phyloP scores from a whole-genome alignment of 2,888 invertebrate genomes.

The Scotopteryx bipunctaria region DNA sequence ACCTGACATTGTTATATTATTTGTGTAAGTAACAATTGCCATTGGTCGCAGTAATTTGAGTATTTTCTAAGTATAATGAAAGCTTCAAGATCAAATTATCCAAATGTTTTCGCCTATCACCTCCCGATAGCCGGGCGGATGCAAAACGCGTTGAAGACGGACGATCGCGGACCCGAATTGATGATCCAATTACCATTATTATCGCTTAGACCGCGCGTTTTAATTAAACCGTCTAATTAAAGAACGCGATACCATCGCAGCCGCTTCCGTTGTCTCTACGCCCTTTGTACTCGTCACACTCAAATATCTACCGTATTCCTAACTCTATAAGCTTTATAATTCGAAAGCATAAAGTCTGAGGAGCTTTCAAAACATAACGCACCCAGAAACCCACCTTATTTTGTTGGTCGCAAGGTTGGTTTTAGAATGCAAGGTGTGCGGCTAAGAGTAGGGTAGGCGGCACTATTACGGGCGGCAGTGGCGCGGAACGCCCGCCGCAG shows the following conservation, averaged over 20 bases:
- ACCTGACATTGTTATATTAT: too few relatives aligned
- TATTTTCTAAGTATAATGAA: too few relatives aligned
- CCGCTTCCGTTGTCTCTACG: constrained; percentile 66
- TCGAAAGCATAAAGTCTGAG: not conserved
- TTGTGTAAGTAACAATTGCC: too few relatives aligned
- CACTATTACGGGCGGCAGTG: constrained; percentile 66
- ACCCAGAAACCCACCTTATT: constrained; percentile 24
- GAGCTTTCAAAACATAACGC: constrained; percentile 9
- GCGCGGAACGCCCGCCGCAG: constrained; percentile 78
- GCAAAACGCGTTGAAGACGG: constrained; percentile 36
- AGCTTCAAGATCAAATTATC: too few relatives aligned
- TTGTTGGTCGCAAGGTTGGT: not conserved
- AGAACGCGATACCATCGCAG: constrained; percentile 57
- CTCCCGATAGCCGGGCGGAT: too few relatives aligned
- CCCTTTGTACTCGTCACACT: constrained; percentile 43
- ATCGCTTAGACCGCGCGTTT: constrained; percentile 59
- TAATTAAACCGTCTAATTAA: constrained; percentile 78
- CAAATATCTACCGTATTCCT: constrained; percentile 30
- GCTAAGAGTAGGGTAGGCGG: constrained; percentile 61
- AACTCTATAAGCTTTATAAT: constrained; percentile 31
- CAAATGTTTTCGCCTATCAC: too few relatives aligned
- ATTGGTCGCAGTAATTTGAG: too few relatives aligned
- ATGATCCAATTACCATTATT: constrained; percentile 71
- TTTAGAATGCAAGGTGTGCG: constrained; percentile 19
- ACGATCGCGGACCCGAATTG: constrained; percentile 53